Percentiles rank a stretch among this genome's conserved stretches.
phyloP scores from a whole-genome alignment of 2,113 vertebrate species.

The Clinocottus analis region DNA sequence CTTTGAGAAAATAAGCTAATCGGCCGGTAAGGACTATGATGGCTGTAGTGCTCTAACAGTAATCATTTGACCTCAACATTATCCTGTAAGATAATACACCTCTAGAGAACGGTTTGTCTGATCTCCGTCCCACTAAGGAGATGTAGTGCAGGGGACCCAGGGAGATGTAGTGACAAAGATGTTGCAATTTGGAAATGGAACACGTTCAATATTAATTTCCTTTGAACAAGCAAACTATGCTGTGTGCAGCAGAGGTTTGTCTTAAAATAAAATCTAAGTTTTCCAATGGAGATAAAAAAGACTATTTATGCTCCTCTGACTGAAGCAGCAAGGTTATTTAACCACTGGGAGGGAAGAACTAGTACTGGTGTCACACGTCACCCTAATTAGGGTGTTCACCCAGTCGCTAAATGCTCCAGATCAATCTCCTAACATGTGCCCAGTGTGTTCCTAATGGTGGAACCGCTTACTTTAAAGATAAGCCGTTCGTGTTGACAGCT shows the following conservation, averaged over 20 bases:
- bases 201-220: neutral
- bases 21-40: neutral
- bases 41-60: neutral
- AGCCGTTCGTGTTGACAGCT: slow-evolving; percentile 46
- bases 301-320: slow-evolving; percentile 29
- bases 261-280: slow-evolving; percentile 29
- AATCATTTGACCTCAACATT: slow-evolving; percentile 1
- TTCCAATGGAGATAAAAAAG: neutral
- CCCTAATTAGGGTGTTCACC: slow-evolving; percentile 48
- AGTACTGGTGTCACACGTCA: slow-evolving; percentile 41
- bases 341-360: neutral
- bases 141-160: too few relatives aligned
- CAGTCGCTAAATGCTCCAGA: slow-evolving; percentile 44
- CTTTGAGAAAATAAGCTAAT: neutral
- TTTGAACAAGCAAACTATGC: too few relatives aligned
- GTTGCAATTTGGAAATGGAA: too few relatives aligned
- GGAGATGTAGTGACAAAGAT: neutral
- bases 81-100: neutral
- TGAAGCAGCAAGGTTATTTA: slow-evolving; percentile 24
- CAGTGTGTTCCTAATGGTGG: slow-evolving; percentile 39
- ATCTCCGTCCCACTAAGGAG: too few relatives aligned
- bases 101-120: too few relatives aligned
- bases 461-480: slow-evolving; percentile 60
- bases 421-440: slow-evolving; percentile 50
- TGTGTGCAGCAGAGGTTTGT: neutral